phyloP scores from a whole-genome alignment of 1,140 invertebrate species.

The Bombus superbus region DNA sequence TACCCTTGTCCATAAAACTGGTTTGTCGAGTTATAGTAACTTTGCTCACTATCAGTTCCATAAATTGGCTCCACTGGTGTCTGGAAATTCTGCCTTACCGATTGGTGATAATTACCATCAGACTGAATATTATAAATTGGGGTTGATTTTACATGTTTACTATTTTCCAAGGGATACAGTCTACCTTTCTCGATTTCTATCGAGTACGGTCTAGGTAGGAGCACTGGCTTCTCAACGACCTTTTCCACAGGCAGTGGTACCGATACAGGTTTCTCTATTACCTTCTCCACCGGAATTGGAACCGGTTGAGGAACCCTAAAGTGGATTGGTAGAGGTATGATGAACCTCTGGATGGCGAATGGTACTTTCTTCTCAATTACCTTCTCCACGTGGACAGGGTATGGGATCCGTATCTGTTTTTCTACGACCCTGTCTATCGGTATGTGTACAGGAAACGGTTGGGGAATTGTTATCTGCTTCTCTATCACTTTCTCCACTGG shows the following conservation, averaged over 20 bases:
- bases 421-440: constrained; percentile 77
- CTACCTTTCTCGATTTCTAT: constrained; percentile 71
- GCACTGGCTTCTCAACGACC: constrained; percentile 79
- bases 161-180: constrained; percentile 72
- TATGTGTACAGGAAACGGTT: constrained; percentile 67
- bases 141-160: constrained; percentile 62
- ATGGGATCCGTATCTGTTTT: constrained; percentile 82
- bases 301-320: constrained; percentile 64
- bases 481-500: constrained; percentile 70
- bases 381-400: constrained; percentile 82
- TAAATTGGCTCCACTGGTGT: neutral
- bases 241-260: constrained; percentile 63
- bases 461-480: constrained; percentile 67
- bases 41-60: neutral
- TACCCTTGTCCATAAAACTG: constrained; percentile 17
- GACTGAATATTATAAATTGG: constrained; percentile 62
- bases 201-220: constrained; percentile 67
- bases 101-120: constrained; percentile 70
- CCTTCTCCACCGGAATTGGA: constrained; percentile 81
- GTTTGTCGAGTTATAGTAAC: neutral
- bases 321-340: constrained; percentile 79
- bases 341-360: constrained; percentile 69
- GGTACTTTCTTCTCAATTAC: constrained; percentile 80
- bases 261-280: constrained; percentile 80
- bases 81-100: constrained; percentile 63